Base-by-base conservation (phyloP, 30 jellyfish, hydroid and myxozoan genomes). In the Sanderia malayensis region DNA sequence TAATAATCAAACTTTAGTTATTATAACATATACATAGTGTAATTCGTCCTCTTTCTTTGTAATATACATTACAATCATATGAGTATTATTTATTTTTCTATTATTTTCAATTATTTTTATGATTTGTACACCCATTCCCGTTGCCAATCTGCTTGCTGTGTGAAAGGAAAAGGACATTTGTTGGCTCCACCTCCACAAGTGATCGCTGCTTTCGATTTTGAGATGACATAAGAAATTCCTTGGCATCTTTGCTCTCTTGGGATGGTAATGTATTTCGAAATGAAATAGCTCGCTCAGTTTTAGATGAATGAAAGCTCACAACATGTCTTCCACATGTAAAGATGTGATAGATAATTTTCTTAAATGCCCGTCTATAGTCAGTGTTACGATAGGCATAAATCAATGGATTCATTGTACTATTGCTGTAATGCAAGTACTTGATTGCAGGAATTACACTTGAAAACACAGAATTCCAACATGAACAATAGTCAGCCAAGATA, bases 361-460 rank as follows among this genome's bases (percentile, higher is more conserved):
- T 86, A 37, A 86, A 71, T 23, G 93, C 96, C 22, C 74, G 19
- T 28, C 96, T 64, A 44, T 69, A 76, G 34, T 86, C 96, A 11
- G 96, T 32, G 47, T 86, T 86, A 33, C 96, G 61, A 57, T 86
- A 86, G 7, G 96, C 96, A 81, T 86, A 86, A 1, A 86, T 77
- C 9, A 77, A 18, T 4, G 96, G 96, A 34, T 86, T 86, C 96
- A 86, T 86, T 34, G 85, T 86, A 63, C 88, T 69, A 74, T 86
- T 86, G 15, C 86, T 28, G 78, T 86, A 86, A 59, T 86, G 96
- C 2, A 86, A 52, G 37, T 65, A 76, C 34, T 86, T 86, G 21
- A 86, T 86, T 19, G 81, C 73, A 17, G 96, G 96, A 24, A 86
- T 78, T 45, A 63, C 46, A 17, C 32, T 86, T 18, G 63, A 33